Evolutionary conservation across 2,113 vertebrate genomes (phyloP).

Genomic region (Etheostoma cragini): DNA sequence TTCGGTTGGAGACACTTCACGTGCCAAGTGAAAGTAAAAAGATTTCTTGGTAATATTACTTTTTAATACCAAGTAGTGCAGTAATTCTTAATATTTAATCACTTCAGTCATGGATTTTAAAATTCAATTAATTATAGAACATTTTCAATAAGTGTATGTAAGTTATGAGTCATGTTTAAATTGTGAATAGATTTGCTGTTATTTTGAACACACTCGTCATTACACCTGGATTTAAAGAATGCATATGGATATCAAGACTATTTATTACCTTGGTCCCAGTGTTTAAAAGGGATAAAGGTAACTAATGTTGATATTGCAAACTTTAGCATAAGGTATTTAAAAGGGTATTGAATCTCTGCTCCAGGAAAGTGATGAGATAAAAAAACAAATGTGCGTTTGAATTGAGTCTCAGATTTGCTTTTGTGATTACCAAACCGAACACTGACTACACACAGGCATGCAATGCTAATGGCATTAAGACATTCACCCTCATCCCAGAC

Average conservation of each 20-base stretch:
- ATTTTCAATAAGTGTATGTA: too few relatives aligned
- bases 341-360: not conserved
- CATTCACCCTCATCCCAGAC: conserved; percentile 36
- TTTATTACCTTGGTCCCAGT: not conserved
- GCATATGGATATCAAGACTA: not conserved
- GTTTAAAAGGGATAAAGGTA: not conserved
- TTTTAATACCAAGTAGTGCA: not conserved
- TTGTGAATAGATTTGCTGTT: not conserved
- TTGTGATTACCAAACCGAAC: conserved; percentile 22
- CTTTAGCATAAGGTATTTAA: not conserved
- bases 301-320: not conserved
- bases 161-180: not conserved
- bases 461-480: conserved; percentile 52
- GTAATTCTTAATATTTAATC: not conserved
- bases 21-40: not conserved
- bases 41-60: not conserved
- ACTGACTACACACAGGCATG: conserved; percentile 32
- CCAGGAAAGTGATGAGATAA: not conserved
- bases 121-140: not conserved
- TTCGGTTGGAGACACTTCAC: not conserved
- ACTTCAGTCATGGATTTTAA: not conserved
- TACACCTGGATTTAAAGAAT: not conserved
- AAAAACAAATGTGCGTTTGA: conserved; percentile 18
- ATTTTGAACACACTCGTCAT: not conserved
- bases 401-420: conserved; percentile 26